Evolutionary conservation across 2,888 invertebrate species (phyloP).

Genomic region (Dendrolimus houi): DNA sequence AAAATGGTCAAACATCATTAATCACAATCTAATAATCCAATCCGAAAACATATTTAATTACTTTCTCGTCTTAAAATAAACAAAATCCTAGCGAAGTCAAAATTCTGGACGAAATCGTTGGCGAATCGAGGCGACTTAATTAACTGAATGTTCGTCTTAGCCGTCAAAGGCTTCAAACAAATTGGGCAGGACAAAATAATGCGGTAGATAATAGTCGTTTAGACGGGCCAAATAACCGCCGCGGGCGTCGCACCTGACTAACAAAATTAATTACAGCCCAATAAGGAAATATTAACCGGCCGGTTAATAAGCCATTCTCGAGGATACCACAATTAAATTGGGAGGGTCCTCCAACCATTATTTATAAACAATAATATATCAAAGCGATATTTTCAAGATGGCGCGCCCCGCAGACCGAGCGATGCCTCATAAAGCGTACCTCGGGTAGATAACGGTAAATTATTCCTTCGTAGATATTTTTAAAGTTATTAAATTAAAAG

Average conservation of each 20-base stretch:
- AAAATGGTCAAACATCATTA: background rate
- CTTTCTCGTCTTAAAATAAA: constrained; percentile 1
- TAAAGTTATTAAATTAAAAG: no score
- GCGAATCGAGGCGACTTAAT: constrained; percentile 37
- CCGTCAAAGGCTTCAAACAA: constrained; percentile 70
- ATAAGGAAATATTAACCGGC: constrained; percentile 72
- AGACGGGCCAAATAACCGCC: constrained; percentile 37
- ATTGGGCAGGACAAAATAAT: constrained; percentile 69
- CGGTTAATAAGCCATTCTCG: constrained; percentile 71
- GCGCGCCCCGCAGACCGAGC: constrained; percentile 50
- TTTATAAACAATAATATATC: constrained; percentile 77
- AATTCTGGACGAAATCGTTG: constrained; percentile 12
- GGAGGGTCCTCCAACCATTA: constrained; percentile 67
- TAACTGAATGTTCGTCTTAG: constrained; percentile 52
- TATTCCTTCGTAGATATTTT: background rate
- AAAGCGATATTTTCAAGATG: constrained; percentile 73
- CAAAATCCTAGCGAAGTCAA: constrained; percentile 11
- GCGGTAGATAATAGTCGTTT: constrained; percentile 62
- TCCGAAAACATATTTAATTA: constrained; percentile 9
- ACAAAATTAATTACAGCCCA: constrained; percentile 72
- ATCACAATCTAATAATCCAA: constrained; percentile 9
- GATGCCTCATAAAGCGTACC: constrained; percentile 36
- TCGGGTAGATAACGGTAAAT: background rate
- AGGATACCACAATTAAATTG: constrained; percentile 74
- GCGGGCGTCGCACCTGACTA: constrained; percentile 67